These are phyloP conservation scores for Ectropis grisescens DNA, from an alignment of 1,140 invertebrate species.

Conservation along the genomic window DNA sequence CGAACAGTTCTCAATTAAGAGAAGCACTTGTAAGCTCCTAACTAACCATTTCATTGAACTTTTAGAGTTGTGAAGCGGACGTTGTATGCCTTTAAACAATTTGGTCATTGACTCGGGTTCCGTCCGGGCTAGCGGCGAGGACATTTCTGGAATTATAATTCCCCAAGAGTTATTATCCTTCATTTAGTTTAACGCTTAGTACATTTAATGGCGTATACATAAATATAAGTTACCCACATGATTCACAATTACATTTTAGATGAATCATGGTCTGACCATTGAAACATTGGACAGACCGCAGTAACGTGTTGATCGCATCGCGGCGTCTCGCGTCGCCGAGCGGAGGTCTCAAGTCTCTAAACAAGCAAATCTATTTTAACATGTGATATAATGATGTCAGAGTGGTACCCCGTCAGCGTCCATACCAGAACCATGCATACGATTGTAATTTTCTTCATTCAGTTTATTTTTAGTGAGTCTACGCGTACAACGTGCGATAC, in stretches of 20 bases:
- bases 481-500: slow-evolving; percentile 54
- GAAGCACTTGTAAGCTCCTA: no score
- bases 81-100: slow-evolving; percentile 1
- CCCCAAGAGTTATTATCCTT: no score
- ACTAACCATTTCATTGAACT: no score
- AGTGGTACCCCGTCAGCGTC: slow-evolving; percentile 45
- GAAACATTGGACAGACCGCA: slow-evolving; percentile 37
- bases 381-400: slow-evolving; percentile 62
- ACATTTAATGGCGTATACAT: no score
- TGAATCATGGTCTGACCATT: slow-evolving; percentile 51
- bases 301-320: slow-evolving; percentile 30
- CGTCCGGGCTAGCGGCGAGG: slow-evolving; percentile 3
- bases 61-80: slow-evolving; percentile 12
- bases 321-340: slow-evolving; percentile 23
- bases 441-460: slow-evolving; percentile 61
- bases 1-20: no score
- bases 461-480: slow-evolving; percentile 58
- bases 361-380: slow-evolving; percentile 58
- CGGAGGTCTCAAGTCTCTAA: slow-evolving; percentile 29
- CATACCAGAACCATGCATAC: slow-evolving; percentile 55
- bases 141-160: slow-evolving; percentile 35
- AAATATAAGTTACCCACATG: slow-evolving; percentile 15
- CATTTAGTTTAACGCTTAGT: no score
- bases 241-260: slow-evolving; percentile 53
- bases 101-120: background rate